Conservation (phyloP, 2,797 vertebrate species). For the Coluber constrictor region DNA sequence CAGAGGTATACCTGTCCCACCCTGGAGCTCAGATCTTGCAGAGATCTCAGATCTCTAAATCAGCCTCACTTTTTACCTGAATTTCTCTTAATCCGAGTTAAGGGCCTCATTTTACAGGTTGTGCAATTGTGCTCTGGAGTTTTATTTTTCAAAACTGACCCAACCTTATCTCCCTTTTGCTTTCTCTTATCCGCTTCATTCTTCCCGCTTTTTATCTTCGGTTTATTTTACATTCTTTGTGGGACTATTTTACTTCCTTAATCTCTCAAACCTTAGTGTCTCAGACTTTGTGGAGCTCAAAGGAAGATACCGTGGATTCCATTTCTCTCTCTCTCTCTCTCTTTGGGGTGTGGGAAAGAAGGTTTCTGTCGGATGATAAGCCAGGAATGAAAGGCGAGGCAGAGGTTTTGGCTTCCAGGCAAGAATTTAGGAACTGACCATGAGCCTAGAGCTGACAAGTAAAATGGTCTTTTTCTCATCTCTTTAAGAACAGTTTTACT, state of each 20-base stretch:
- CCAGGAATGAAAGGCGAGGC: not conserved
- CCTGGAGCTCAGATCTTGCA: not conserved
- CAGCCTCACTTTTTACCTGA: not conserved
- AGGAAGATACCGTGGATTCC: not conserved
- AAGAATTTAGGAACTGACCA: not conserved
- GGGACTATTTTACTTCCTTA: not conserved
- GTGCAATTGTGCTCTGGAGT: not conserved
- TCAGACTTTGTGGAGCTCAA: not conserved
- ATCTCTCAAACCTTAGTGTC: not conserved
- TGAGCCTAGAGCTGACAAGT: not conserved
- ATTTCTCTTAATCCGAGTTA: not conserved
- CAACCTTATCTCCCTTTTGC: not conserved
- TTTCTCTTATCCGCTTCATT: not conserved
- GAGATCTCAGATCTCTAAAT: too few relatives aligned
- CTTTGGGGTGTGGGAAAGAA: not conserved
- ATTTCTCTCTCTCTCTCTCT: not conserved
- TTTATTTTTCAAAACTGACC: not conserved
- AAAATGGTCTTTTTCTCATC: not conserved
- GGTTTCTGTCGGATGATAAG: not conserved
- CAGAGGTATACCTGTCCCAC: not conserved
- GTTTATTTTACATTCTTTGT: not conserved
- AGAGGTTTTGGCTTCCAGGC: not conserved
- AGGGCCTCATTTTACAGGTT: not conserved
- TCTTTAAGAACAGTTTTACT: not conserved
- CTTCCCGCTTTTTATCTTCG: not conserved